A percentile compares a stretch with the other conserved stretches of the same genome.
phyloP scores from a whole-genome alignment of 2,797 vertebrate genomes.

The Benthosema pterotum region DNA sequence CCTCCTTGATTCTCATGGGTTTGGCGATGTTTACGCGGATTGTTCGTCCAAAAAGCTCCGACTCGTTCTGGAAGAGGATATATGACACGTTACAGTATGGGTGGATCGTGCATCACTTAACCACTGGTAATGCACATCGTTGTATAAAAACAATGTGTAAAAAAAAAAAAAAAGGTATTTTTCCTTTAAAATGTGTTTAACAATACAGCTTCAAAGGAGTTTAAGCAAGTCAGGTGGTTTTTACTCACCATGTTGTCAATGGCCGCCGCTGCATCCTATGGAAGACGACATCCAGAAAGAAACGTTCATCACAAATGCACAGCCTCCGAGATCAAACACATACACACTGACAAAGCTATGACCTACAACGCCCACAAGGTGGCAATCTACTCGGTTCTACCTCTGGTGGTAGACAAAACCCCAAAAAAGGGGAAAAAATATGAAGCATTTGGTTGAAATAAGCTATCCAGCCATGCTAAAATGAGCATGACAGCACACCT shows the following conservation, averaged over 20 bases:
- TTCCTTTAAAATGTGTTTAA: too few relatives aligned
- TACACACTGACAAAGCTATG: neutral
- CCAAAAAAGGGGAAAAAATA: too few relatives aligned
- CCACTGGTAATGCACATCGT: too few relatives aligned
- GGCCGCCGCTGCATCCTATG: constrained; percentile 94
- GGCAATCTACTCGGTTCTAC: constrained; percentile 1
- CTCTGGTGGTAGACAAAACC: too few relatives aligned
- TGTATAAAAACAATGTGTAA: too few relatives aligned
- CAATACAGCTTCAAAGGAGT: too few relatives aligned
- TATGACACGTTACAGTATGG: too few relatives aligned
- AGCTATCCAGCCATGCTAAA: too few relatives aligned
- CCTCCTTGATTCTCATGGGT: constrained; percentile 97
- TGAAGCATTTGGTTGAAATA: too few relatives aligned
- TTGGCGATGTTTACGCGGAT: constrained; percentile 97
- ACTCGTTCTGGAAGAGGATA: constrained; percentile 81
- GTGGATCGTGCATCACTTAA: too few relatives aligned
- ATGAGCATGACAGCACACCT: too few relatives aligned
- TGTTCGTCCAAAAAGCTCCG: constrained; percentile 95
- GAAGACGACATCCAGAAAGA: constrained; percentile 12
- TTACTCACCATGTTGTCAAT: constrained; percentile 96
- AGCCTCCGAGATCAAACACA: neutral
- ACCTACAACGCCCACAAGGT: neutral
- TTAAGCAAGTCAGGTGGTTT: neutral
- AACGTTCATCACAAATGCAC: neutral
- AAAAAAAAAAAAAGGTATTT: too few relatives aligned